Base-by-base conservation (phyloP, 2,113 vertebrate genomes). In the Halichoeres trimaculatus region DNA sequence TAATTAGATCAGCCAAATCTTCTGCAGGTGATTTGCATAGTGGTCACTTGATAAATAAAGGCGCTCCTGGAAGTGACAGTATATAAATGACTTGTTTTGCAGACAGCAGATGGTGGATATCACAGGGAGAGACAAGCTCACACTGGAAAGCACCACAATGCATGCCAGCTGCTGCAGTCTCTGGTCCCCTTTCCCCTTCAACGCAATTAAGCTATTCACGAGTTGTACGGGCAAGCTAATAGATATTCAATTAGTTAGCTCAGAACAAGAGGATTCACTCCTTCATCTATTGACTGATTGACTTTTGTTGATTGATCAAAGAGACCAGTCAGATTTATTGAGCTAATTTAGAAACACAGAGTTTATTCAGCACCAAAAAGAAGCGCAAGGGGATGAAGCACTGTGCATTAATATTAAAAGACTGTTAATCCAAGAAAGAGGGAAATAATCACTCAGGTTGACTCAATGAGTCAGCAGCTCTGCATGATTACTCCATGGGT, bases 41-140 rank as follows among this genome's bases (percentile, higher is more conserved):
- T 93, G 94, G 93, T 92, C 92, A 94, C 92, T 94, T 95, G 94
- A 95, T 93, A 94, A 93, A 95, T 94, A 94, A 94, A 95, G 88
- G 91, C 91, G 83, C 89, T 89, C 72, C 85, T 89, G 77, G 72
- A 93, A 92, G 91, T 95, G 94, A 94, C 93, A 94, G 94, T 91
- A 92, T 92, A 94, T 95, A 95, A 95, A 94, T 93, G 93, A 89
- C 90, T 95, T 96, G 93, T 94, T 96, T 95, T 97, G 94, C 94
- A 96, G 93, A 95, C 88, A 94, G 94, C 96, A 98, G 96, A 97
- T 96, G 96, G 98, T 90, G 94, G 88, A 92, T 95, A 95, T 94
- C 90, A 90, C 91, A 92, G 88, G 91, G 90, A 92, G 94, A 91
- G 94, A 90, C 90, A 88, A 90, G 91, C 85, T 88, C 78, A 80